Base-by-base conservation (phyloP, 2,797 vertebrate genomes). In the Darevskia nairensis region DNA sequence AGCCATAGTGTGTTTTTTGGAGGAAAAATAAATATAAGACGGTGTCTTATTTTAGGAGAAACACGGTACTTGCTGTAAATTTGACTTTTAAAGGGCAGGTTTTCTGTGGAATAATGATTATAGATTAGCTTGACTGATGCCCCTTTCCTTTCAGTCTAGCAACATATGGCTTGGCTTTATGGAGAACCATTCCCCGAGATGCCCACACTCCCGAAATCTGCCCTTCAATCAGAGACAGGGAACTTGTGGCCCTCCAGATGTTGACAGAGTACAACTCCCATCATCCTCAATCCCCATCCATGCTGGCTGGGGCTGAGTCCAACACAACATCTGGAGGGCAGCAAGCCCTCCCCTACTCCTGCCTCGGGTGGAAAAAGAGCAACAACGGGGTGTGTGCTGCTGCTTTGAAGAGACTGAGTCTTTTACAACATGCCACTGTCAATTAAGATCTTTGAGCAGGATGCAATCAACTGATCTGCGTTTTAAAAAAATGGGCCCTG, bases 401-500 rank as follows among this genome's bases (percentile, higher is more conserved):
- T 96, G 95, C 84, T 92, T 94, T 50, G 64, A 87, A 86, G 87
- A 88, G 90, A 85, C 91, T 2, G 81, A 25, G 29, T 64, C 89
- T 95, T 97, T 90, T 92, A 88, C 88, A 94, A 94, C 88, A 82
- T 25, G 90, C 68, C 29, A 32, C 77, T 72, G 89, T 93, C 94
- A 93, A 92, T 90, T 93, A 90, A 96, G 95, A 96, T 95, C 93
- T 94, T 91, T 88, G 89, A 92, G 94, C 96, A 96, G 96, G 95
- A 97, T 96, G 95, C 95, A 95, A 96, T 96, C 96, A 95, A 89
- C 94, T 72, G 75, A 93, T 93, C 93, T 94, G 80, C 95, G 74
- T 92, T 95, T 35, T 2, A 8, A 95, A 90, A 94, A 95, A 96
- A 96, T 88, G 89, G 91, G 91, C 84, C 25, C 94, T 89, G 39